Base-by-base conservation (phyloP, 2,888 invertebrate species). In the Aquatica leii region DNA sequence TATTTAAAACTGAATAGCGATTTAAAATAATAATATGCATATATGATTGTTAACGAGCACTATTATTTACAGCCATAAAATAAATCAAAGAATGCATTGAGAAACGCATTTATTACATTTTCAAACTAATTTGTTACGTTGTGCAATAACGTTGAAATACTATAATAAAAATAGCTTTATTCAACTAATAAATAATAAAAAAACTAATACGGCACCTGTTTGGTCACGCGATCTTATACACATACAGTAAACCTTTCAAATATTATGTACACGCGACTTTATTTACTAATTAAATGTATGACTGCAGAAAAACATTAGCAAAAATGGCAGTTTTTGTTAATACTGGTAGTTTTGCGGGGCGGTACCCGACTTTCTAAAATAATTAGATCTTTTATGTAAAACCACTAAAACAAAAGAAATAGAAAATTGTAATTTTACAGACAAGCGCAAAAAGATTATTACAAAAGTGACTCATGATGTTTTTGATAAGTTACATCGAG, bases 391-490 rank as follows among this genome's bases (percentile, higher is more conserved):
- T 59, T 64, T 64, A 52, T 62, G 53, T 41, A 59, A 59, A 64
- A 64, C 64, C 64, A 40, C 64, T 59, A 56, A 64, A 64, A 64
- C 64, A 64, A 64, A 57, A 64, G 64, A 56, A 59, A 56, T 59
- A 55, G 64, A 60, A 64, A 64, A 64, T 64, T 64, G 59, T 59
- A 64, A 64, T 64, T 64, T 59, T 64, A 64, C 64, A 64, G 51
- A 49, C 21, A 41, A 18, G 15, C 41, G 52, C 18, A 64, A 64
- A 64, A 64, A 64, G 64, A 56, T 64, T 64, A 53, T 64, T 59
- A 56, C 51, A 18, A 55, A n/a, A 56, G 49, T 64, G 64, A 64
- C 64, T 64, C 59, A 56, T 59, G 59, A 63, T 59, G 43, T 64
- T 24, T 31, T 20, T 21, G 40, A 57, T 53, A 58, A 62, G 62